Evolutionary conservation across 2,888 invertebrate species (phyloP), one percentile per base, ranked within the genome.

Genomic region (Alviniconcha strummeri): DNA sequence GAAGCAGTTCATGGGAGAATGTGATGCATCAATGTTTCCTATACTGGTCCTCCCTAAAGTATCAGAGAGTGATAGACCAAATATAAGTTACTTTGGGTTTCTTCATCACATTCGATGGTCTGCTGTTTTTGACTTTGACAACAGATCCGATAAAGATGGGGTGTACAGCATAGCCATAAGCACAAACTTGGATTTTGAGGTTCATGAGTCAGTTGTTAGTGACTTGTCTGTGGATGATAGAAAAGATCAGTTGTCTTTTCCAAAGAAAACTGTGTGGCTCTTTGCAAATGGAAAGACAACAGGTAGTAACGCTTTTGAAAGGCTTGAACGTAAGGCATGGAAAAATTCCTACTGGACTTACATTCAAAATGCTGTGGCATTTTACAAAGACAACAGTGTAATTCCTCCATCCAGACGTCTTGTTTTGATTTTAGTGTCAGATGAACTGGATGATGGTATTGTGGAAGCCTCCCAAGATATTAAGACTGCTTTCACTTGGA

Each of bases 361-460:
- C 55, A 60, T 78, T 78, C 57, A 78, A 52, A 78, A 78, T 60
- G 78, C 78, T 19, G 78, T 78, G 52, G 80, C 80, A 36, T 80
- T 80, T 56, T 80, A 80, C n/a, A 80, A 80, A 80, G 67, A 80
- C 15, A 69, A 80, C 13, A 80, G 69, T 80, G 80, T 80, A 9
- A 80, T 80, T n/a, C 54, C 64, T n/a, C 67, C 64, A 11, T 36
- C 17, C 52, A 80, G 80, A 69, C 80, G 80, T 60, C 69, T 64
- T 5, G 80, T 67, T 69, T 67, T 80, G 60, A 80, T 80, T 69
- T 15, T 80, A 7, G 15, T 80, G 11, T 78, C 78, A 8, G 55
- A 80, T 67, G 69, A 80, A 64, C 36, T 9, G 52, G 67, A 67
- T 54, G 80, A 67, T 69, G 80, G 80, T 2, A 13, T 80, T 36